Percentiles rank a stretch among this genome's conserved stretches.
phyloP scores from a whole-genome alignment of 2,113 vertebrate species.

The Tretioscincus oriximinensis region DNA sequence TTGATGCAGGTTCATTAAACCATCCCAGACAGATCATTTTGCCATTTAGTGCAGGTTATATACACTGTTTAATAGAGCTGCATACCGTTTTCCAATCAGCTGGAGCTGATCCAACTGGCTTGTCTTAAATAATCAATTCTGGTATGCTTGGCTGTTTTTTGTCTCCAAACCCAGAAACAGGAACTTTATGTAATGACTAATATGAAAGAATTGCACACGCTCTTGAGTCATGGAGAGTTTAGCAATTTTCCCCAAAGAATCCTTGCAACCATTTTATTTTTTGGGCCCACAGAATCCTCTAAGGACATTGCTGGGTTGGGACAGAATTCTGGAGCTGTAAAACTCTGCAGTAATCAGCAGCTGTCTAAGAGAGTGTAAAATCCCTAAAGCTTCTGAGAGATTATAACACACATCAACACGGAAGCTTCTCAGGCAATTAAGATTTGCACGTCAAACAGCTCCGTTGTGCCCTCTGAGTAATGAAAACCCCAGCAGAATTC shows the following conservation, averaged over 20 bases:
- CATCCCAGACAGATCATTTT: no score
- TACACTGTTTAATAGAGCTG: no score
- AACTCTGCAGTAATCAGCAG: constrained; percentile 21
- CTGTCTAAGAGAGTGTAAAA: constrained; percentile 25
- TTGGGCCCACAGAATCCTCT: neutral
- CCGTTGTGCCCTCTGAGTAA: constrained; percentile 14
- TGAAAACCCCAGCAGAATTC: constrained; percentile 46
- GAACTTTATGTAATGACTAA: neutral
- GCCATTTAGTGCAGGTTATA: no score
- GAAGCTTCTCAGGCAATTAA: neutral
- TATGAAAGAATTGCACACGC: neutral
- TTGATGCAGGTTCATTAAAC: no score
- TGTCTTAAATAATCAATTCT: neutral
- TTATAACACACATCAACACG: constrained; percentile 29
- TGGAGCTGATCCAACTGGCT: no score
- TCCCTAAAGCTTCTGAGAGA: constrained; percentile 13
- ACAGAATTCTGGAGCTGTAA: constrained; percentile 36
- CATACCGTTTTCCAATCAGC: no score
- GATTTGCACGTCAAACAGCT: neutral
- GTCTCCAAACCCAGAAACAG: neutral
- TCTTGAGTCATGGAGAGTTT: neutral
- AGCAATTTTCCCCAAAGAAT: constrained; percentile 23
- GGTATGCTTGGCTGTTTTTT: no score
- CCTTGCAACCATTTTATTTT: constrained; percentile 17
- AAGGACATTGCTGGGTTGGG: constrained; percentile 16